These are phyloP conservation scores for Poecilia gillii DNA, from an alignment of 2,797 vertebrate species.

Conservation along the genomic window DNA sequence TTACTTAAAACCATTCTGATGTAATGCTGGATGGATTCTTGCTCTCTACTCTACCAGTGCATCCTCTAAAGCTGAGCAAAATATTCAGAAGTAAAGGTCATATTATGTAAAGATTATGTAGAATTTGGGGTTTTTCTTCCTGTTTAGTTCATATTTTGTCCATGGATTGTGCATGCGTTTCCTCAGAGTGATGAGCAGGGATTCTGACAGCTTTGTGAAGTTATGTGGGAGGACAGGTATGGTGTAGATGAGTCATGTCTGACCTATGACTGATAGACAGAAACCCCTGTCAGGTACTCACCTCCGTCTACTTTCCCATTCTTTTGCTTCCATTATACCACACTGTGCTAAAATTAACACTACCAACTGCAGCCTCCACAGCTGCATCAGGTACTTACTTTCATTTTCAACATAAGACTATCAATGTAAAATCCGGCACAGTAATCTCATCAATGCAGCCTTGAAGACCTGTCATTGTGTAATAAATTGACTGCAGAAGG, in stretches of 20 bases:
- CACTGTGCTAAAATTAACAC: conserved; percentile 26
- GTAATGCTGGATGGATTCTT: neutral
- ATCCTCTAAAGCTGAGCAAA: neutral
- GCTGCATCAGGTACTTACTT: conserved; percentile 26
- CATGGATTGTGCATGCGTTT: conserved; percentile 20
- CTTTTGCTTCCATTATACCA: conserved; percentile 30
- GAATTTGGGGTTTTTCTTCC: neutral
- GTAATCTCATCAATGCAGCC: conserved; percentile 18
- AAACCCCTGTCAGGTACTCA: conserved; percentile 35
- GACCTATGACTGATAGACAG: conserved; percentile 49
- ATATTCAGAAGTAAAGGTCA: neutral
- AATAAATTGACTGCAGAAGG: neutral
- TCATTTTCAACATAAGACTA: neutral
- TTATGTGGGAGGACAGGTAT: conserved; percentile 29
- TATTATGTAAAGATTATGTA: neutral
- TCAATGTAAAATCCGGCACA: conserved; percentile 4
- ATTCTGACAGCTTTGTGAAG: conserved; percentile 37
- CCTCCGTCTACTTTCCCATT: conserved; percentile 34
- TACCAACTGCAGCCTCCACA: conserved; percentile 22
- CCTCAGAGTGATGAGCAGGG: conserved; percentile 14
- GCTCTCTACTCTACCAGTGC: neutral
- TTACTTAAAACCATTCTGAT: neutral
- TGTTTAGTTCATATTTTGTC: conserved; percentile 12
- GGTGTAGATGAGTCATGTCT: conserved; percentile 48
- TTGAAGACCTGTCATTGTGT: conserved; percentile 2